Base-by-base conservation (phyloP, 2,797 vertebrate species). In the Cyclura pinguis region DNA sequence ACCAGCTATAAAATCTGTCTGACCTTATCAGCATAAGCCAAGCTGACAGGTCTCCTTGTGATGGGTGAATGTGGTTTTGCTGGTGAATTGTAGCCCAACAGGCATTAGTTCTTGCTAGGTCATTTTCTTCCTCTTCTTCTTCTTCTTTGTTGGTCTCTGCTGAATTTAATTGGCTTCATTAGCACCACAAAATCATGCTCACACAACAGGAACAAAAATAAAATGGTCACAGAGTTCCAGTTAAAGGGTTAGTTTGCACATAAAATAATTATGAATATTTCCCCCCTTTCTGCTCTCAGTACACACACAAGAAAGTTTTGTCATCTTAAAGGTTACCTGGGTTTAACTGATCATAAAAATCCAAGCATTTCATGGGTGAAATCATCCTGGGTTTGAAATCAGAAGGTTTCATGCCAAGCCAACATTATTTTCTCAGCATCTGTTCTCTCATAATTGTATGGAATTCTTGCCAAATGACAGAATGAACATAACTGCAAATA, bases 11-110 rank as follows among this genome's bases (percentile, higher is more conserved):
- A 90, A 87, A 92, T 93, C 84, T 92, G 69, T 90, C 88, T 94
- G 93, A 94, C 90, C 89, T 94, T 93, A 91, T 95, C 90, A 92
- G 0, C 85, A 62, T 94, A 92, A 95, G 59, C 59, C 89, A 0
- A 91, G 88, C 84, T 95, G 95, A 93, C 91, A 95, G 74, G 55
- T 90, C 59, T 93, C 35, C 86, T 85, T 29, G 91, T 91, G 72
- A 82, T 76, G 85, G 84, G 85, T 89, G 50, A 38, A 59, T 14
- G 35, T 14, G 69, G 1, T 85, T 95, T 94, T 80, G 82, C 74
- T 80, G 59, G 27, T 77, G 35, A 88, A 85, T 73, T 77, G 22
- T 67, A 64, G 64, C 85, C 90, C 84, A 94, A 67, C 2, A 94
- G 80, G 42, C 84, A 90, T 90, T 81, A 59, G 50, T 38, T 57